These are phyloP conservation scores for Lepetodrilus schrolli DNA, from an alignment of 2,888 invertebrate species.

Conservation along the genomic window DNA sequence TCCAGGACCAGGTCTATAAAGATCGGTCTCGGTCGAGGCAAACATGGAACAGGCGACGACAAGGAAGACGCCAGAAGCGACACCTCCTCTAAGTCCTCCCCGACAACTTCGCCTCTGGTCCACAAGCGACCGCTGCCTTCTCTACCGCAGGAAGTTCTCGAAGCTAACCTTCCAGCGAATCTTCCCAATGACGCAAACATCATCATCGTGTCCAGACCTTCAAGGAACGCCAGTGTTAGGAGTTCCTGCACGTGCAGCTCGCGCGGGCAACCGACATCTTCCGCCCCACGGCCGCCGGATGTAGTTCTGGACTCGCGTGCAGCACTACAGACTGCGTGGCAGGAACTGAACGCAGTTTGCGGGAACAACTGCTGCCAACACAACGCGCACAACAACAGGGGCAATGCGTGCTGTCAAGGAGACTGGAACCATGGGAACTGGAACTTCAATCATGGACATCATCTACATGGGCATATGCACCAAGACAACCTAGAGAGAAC, in stretches of 20 bases:
- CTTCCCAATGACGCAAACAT: not conserved
- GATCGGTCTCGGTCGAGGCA: not conserved
- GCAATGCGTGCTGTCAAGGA: not conserved
- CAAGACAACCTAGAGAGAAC: not conserved
- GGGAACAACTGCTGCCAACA: not conserved
- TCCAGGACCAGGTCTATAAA: not conserved
- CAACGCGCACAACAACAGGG: not conserved
- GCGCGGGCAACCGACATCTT: not conserved
- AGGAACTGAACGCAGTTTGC: not conserved
- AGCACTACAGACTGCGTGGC: not conserved
- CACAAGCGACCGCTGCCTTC: not conserved
- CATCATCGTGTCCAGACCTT: not conserved
- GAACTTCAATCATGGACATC: not conserved
- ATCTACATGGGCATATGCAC: not conserved
- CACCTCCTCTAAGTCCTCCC: not conserved
- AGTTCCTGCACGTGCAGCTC: conserved; percentile 4
- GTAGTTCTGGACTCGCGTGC: not conserved
- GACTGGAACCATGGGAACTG: not conserved
- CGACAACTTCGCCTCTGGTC: not conserved
- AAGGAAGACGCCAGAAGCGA: not conserved
- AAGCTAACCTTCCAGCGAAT: too few species aligned
- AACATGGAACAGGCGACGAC: not conserved
- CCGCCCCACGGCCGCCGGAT: not conserved
- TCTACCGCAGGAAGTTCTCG: not conserved
- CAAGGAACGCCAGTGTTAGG: not conserved